Evolutionary conservation across 23 tunicate genomes (phyloP).

Genomic region (Styela clava): DNA sequence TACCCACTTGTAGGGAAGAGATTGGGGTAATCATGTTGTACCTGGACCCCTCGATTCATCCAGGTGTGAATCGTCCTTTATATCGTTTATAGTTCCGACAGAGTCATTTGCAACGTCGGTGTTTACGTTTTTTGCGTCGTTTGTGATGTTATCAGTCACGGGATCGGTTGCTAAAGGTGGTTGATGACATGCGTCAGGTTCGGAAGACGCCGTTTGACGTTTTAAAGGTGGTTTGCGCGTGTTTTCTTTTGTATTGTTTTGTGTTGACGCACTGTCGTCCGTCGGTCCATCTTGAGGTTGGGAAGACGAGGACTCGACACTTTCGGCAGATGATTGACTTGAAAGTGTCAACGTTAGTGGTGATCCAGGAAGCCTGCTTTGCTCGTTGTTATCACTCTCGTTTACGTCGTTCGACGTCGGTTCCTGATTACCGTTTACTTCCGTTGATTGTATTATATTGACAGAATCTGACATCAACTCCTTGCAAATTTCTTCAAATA

Average conservation of each 20-base stretch:
- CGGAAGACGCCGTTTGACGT: constrained; percentile 16
- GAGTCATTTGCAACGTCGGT: background rate
- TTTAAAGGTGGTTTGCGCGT: constrained; percentile 13
- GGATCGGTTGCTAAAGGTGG: background rate
- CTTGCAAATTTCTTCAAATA: constrained; percentile 47
- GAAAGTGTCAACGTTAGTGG: constrained; percentile 4
- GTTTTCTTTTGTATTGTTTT: background rate
- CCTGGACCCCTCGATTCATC: background rate
- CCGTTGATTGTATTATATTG: background rate
- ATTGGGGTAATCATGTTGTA: background rate
- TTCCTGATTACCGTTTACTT: background rate
- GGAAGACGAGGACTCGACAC: background rate
- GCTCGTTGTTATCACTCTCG: background rate
- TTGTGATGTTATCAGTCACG: background rate
- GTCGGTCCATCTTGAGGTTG: background rate
- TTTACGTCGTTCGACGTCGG: background rate
- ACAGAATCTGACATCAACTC: background rate
- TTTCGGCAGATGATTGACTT: constrained; percentile 19
- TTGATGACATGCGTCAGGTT: background rate
- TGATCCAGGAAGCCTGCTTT: background rate
- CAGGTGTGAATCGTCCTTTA: background rate
- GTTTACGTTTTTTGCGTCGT: background rate
- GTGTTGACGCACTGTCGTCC: too few species aligned
- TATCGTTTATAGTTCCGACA: background rate
- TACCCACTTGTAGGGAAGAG: too few species aligned